These are phyloP conservation scores for Amyelois transitella DNA, from an alignment of 1,140 invertebrate species.

Conservation along the genomic window DNA sequence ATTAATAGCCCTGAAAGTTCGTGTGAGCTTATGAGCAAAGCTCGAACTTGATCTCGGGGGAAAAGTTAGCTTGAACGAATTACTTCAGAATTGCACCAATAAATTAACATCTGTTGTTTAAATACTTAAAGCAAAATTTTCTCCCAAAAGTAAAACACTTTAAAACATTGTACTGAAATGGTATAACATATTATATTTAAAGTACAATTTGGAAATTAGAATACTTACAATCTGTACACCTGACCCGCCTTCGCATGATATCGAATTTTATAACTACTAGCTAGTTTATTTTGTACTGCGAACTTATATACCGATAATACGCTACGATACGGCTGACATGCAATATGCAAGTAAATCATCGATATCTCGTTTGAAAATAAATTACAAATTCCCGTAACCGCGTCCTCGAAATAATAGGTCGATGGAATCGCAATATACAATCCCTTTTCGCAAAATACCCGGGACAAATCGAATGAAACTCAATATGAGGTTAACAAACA, in stretches of 20 bases:
- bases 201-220: no score
- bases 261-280: no score
- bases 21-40: not conserved
- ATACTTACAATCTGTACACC: no score
- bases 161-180: no score
- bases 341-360: no score
- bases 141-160: no score
- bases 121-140: no score
- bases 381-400: not conserved
- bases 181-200: no score
- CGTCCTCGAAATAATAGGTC: not conserved
- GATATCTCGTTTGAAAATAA: not conserved
- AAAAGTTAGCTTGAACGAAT: not conserved
- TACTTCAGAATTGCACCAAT: not conserved
- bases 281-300: no score
- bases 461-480: not conserved
- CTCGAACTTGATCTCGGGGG: not conserved
- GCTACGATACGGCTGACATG: no score
- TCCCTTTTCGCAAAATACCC: not conserved
- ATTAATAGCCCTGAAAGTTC: not conserved
- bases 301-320: no score
- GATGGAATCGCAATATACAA: not conserved
- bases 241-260: no score
- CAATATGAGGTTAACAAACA: not conserved
- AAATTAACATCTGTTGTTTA: not conserved